Evolutionary conservation across 1,140 invertebrate genomes (phyloP), one percentile per base, ranked within the genome.

Genomic region (Homalodisca vitripennis): DNA sequence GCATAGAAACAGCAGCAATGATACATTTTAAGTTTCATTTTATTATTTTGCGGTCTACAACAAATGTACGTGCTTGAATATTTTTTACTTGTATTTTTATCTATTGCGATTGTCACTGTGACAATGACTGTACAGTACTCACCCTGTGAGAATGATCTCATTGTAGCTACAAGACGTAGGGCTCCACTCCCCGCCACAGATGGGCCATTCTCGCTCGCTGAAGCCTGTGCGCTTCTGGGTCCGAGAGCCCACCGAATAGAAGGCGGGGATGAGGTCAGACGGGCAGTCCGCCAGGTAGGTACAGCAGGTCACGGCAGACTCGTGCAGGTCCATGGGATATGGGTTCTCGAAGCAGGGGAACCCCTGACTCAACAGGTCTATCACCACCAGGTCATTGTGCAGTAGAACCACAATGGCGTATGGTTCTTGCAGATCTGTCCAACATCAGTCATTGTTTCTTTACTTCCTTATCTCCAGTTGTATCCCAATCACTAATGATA

Each of bases 311-410:
- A 99, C 95, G 32, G 95, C 92, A 66, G 94, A 97, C 82, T 98
- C 97, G 82, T 99, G 97, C 73, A 99, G 87, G 82, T 99, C 97
- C 95, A 99, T 98, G 48, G 97, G 93, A 85, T 99, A 98, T 53
- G 97, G 98, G 85, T 98, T 98, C 82, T 99, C 96, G 84, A 98
- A 98, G 82, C 95, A 98, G 17, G 98, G 97, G 84, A 98, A 99
- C 77, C 97, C 97, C 57, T 89, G 87, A 48, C 93, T 92, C 78
- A 92, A 87, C 74, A 99, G 86, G 84, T 99, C 98, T 79, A 99
- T 95, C 72, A 99, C 92, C 76, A 99, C 95, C 77, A 99, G 86
- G 83, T 99, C 98, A 84, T 97, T 97, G 82, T 97, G 94, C 73
- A 99, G 87, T 70, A 99, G 85, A 74, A 98, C 97, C 75, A 98